phyloP scores from a whole-genome alignment of 2,888 invertebrate species.

The Cheiracanthium punctorium region DNA sequence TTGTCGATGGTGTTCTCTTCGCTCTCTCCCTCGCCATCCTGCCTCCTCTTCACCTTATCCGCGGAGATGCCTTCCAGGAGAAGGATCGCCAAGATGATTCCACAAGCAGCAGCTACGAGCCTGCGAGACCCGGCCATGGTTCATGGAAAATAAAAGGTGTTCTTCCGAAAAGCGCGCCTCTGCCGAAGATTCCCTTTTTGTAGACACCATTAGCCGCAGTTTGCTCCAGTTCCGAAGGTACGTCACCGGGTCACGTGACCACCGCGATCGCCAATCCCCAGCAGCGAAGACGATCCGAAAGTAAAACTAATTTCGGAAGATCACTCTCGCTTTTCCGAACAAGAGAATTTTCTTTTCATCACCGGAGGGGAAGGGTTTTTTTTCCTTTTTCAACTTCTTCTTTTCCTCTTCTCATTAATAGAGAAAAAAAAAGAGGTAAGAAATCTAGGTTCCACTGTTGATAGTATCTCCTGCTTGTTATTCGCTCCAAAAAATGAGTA shows the following conservation, averaged over 20 bases:
- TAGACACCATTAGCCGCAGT: background rate
- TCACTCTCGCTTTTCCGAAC: too few species aligned
- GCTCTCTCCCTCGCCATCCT: background rate
- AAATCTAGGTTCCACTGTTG: too few species aligned
- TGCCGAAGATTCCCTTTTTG: background rate
- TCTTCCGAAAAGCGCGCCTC: conserved; percentile 17
- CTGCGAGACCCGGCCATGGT: too few species aligned
- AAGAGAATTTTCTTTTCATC: too few species aligned
- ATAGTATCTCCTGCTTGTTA: too few species aligned
- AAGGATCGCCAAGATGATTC: background rate
- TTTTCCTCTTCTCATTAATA: too few species aligned
- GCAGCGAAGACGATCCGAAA: conserved; percentile 29
- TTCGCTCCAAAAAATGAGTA: too few species aligned
- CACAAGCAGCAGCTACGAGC: background rate
- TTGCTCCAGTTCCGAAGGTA: conserved; percentile 43
- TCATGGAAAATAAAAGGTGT: too few species aligned
- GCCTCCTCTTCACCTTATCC: background rate
- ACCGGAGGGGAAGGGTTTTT: too few species aligned
- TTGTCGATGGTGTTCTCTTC: conserved; percentile 11
- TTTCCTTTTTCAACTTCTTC: too few species aligned
- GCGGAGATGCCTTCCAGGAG: background rate
- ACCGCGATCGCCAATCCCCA: conserved; percentile 22
- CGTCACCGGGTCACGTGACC: conserved; percentile 36
- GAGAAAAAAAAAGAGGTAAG: too few species aligned
- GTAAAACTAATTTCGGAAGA: conserved; percentile 38